A percentile compares a stretch with the other conserved stretches of the same genome.
Evolutionary conservation across 2,113 vertebrate species (phyloP).

Genomic region (Saiga tatarica): DNA sequence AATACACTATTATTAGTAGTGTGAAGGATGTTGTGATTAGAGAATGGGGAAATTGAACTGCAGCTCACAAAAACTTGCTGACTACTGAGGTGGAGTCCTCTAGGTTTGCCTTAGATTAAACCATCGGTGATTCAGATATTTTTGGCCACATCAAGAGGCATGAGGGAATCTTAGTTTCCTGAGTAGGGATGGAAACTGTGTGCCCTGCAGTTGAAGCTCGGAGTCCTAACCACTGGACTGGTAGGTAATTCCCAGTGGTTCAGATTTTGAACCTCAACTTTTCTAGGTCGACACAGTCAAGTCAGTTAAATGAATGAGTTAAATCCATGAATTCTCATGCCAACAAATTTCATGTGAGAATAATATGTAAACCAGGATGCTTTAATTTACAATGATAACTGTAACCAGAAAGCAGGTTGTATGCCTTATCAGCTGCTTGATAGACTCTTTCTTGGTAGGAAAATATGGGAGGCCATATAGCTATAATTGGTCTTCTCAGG

Average conservation of each 20-base stretch:
- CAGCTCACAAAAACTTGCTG: neutral
- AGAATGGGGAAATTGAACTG: neutral
- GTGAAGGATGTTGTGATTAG: neutral
- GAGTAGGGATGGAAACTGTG: neutral
- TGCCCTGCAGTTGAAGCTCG: neutral
- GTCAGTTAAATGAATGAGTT: conserved; percentile 14
- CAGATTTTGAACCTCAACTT: neutral
- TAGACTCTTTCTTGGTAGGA: neutral
- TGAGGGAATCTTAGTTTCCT: neutral
- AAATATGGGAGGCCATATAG: neutral
- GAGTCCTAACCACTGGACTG: neutral
- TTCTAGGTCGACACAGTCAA: neutral
- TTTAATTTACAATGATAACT: neutral
- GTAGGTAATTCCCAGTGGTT: neutral
- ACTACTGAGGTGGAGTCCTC: neutral
- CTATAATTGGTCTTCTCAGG: neutral
- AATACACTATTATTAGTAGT: neutral
- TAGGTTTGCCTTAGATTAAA: neutral
- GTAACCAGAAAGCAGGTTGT: neutral
- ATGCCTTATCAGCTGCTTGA: neutral
- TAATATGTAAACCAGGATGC: neutral
- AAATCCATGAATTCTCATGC: neutral
- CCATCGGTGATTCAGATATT: neutral
- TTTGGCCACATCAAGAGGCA: neutral
- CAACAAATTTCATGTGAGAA: neutral